Evolutionary conservation across 2,888 invertebrate genomes (phyloP).

Genomic region (Philopedon plagiatum): DNA sequence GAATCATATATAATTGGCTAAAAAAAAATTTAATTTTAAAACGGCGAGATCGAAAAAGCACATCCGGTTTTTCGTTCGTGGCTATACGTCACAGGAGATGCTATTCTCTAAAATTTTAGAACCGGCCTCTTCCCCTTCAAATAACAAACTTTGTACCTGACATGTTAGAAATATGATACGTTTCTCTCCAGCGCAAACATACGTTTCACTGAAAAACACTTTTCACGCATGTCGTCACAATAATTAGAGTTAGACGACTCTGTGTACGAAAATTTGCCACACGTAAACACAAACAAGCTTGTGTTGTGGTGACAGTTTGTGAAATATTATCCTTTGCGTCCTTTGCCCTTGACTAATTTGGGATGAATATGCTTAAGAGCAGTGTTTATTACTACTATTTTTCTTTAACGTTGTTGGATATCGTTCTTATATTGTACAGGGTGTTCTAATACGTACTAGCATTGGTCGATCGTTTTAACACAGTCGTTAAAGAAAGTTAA

Average conservation of each 20-base stretch:
- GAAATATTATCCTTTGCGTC: constrained; percentile 49
- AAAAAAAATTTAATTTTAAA: too few species aligned
- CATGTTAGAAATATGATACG: constrained; percentile 36
- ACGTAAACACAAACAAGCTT: constrained; percentile 36
- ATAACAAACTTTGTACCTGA: constrained; percentile 32
- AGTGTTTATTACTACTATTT: too few species aligned
- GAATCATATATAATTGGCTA: too few species aligned
- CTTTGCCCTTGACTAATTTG: constrained; percentile 16
- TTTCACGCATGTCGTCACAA: constrained; percentile 55
- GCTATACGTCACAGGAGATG: too few species aligned
- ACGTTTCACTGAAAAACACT: constrained; percentile 50
- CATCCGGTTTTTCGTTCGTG: too few species aligned
- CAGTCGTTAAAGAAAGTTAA: too few species aligned
- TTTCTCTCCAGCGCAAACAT: constrained; percentile 1
- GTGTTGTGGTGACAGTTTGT: constrained; percentile 52
- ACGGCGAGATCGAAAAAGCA: too few species aligned
- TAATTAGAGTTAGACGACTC: constrained; percentile 51
- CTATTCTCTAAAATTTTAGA: neutral
- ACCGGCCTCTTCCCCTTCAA: neutral
- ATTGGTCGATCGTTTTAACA: too few species aligned
- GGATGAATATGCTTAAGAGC: constrained; percentile 12
- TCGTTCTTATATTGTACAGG: too few species aligned
- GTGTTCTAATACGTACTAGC: too few species aligned
- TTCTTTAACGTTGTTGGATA: too few species aligned
- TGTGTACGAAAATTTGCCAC: constrained; percentile 42